Percentiles rank a stretch among this genome's conserved stretches.
Conservation (phyloP, 2,113 vertebrate genomes). For the Rhagologus leucostigma region DNA sequence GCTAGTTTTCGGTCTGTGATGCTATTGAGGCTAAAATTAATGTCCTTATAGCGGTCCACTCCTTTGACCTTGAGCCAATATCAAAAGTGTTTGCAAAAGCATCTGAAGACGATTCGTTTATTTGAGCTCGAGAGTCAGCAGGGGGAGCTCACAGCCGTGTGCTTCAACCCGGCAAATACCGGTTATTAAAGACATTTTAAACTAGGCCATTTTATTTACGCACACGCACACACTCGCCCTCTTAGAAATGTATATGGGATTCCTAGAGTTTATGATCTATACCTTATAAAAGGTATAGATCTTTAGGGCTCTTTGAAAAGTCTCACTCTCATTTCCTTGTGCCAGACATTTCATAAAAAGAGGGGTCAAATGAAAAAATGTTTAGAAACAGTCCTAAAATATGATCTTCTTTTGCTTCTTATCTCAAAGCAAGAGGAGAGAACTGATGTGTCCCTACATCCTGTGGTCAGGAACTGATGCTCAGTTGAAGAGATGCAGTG, state of each 20-base stretch:
- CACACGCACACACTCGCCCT: not conserved
- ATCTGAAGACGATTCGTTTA: not conserved
- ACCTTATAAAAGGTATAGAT: no score
- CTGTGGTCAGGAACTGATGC: not conserved
- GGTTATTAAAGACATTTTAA: slow-evolving; percentile 21
- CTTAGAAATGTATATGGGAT: not conserved
- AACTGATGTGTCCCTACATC: not conserved
- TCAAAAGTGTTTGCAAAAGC: not conserved
- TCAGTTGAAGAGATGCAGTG: not conserved
- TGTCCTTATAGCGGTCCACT: not conserved
- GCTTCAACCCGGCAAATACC: not conserved
- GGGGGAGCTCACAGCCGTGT: slow-evolving; percentile 38
- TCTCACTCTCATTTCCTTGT: not conserved
- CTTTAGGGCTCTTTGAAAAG: not conserved
- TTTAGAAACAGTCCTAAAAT: not conserved
- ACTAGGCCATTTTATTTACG: slow-evolving; percentile 43
- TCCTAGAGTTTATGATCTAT: not conserved
- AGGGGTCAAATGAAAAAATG: not conserved
- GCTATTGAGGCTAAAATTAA: not conserved
- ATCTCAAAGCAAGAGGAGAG: not conserved
- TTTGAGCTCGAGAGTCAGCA: not conserved
- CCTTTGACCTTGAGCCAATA: slow-evolving; percentile 62
- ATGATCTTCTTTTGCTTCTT: not conserved
- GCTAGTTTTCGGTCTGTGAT: not conserved
- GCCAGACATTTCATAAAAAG: not conserved